A percentile compares a stretch with the other conserved stretches of the same genome.
Evolutionary conservation across 2,797 vertebrate genomes (phyloP).

Genomic region (Nyctalus aviator): DNA sequence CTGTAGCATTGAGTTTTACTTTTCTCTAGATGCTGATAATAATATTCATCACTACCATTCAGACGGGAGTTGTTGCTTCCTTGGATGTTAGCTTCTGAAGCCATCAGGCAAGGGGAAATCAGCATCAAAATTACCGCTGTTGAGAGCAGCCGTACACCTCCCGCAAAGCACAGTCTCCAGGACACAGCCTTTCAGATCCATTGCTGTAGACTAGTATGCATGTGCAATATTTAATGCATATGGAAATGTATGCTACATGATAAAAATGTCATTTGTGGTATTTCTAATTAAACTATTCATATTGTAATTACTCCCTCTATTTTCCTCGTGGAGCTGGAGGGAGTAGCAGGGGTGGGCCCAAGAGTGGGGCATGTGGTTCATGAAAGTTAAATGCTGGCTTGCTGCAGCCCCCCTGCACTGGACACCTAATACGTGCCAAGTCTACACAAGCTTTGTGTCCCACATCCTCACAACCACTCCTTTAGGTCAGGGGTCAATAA

Average conservation of each 20-base stretch:
- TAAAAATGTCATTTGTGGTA: constrained; percentile 30
- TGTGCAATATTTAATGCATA: neutral
- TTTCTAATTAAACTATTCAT: constrained; percentile 54
- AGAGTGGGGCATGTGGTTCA: neutral
- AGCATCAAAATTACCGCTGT: constrained; percentile 37
- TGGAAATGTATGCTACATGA: neutral
- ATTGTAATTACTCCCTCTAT: neutral
- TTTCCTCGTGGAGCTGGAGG: neutral
- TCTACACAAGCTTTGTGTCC: neutral
- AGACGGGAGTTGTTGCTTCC: constrained; percentile 2
- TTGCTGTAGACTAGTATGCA: neutral
- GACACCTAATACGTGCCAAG: neutral
- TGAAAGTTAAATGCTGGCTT: neutral
- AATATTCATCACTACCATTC: neutral
- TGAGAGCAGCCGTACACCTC: neutral
- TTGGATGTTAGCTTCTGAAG: constrained; percentile 28
- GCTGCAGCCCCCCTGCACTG: too few relatives aligned
- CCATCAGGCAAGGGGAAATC: constrained; percentile 26
- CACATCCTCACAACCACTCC: neutral
- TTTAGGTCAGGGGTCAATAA: neutral
- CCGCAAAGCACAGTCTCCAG: neutral
- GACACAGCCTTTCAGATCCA: neutral
- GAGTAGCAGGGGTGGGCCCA: neutral
- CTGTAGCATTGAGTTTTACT: constrained; percentile 61
- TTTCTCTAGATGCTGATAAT: constrained; percentile 33